Evolutionary conservation across 2,888 invertebrate genomes (phyloP).

Genomic region (Mellilla xanthometata): DNA sequence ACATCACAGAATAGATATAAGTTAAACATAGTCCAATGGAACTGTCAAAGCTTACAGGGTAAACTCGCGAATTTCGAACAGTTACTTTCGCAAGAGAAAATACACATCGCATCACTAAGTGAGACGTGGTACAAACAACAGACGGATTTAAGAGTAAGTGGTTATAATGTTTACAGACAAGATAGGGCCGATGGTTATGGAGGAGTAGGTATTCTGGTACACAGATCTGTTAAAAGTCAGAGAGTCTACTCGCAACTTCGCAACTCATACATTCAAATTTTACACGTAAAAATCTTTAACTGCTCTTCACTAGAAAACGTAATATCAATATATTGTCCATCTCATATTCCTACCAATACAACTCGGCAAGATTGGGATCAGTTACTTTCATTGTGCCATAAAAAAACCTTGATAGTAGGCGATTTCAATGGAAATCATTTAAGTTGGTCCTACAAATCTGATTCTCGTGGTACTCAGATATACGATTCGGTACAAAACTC

Average conservation of each 20-base stretch:
- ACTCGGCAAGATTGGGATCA: constrained; percentile 24
- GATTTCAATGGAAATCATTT: constrained; percentile 29
- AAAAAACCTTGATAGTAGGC: constrained; percentile 18
- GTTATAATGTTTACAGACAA: neutral
- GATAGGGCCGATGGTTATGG: neutral
- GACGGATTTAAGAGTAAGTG: neutral
- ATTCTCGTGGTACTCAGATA: constrained; percentile 15
- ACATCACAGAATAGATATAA: no score
- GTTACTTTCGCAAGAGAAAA: no score
- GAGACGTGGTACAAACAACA: neutral
- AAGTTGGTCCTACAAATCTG: constrained; percentile 12
- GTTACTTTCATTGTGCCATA: constrained; percentile 5
- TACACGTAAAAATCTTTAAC: constrained; percentile 14
- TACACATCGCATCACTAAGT: no score
- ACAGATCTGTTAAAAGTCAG: neutral
- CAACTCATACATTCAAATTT: constrained; percentile 24
- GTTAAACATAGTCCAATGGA: no score
- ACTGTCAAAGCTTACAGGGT: no score
- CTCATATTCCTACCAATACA: constrained; percentile 15
- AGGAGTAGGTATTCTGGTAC: neutral
- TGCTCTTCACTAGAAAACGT: constrained; percentile 8
- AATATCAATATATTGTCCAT: constrained; percentile 26
- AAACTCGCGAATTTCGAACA: no score
- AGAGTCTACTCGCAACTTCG: neutral
- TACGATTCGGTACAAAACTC: constrained; percentile 8